phyloP scores from a whole-genome alignment of 2,797 vertebrate genomes.

The Cercopithecus hamlyni region DNA sequence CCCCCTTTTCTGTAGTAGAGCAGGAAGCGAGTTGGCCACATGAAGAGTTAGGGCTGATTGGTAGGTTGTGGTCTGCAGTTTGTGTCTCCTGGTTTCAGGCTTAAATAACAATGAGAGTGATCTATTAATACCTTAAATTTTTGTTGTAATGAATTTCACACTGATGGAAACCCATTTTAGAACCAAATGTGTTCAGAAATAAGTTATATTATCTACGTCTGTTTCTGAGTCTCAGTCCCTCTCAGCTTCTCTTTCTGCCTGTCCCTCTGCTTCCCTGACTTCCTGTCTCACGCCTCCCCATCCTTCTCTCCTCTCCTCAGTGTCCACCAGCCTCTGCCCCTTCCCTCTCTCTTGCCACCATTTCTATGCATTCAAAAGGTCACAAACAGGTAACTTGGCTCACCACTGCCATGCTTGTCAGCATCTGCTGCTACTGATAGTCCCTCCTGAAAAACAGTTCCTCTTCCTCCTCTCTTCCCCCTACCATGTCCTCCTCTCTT shows the following conservation, averaged over 20 bases:
- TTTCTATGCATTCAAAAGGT: neutral
- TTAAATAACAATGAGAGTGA: neutral
- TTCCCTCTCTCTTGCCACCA: neutral
- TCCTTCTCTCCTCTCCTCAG: neutral
- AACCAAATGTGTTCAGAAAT: neutral
- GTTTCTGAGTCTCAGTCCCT: neutral
- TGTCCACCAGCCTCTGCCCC: neutral
- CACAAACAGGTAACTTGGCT: neutral
- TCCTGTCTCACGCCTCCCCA: neutral
- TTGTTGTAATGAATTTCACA: neutral
- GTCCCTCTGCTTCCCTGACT: neutral
- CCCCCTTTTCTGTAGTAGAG: neutral
- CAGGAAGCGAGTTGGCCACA: neutral
- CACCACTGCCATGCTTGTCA: neutral
- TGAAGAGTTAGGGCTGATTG: neutral
- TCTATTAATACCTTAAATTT: neutral
- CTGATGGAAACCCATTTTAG: neutral
- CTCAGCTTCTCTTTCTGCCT: neutral
- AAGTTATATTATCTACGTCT: accelerated
- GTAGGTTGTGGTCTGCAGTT: neutral
- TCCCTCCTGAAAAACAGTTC: neutral
- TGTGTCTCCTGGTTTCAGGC: neutral
- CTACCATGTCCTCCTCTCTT: accelerated
- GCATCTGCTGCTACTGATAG: neutral
- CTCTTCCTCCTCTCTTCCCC: too few relatives aligned